phyloP scores from a whole-genome alignment of 2,888 invertebrate species.

The Tholera decimalis region DNA sequence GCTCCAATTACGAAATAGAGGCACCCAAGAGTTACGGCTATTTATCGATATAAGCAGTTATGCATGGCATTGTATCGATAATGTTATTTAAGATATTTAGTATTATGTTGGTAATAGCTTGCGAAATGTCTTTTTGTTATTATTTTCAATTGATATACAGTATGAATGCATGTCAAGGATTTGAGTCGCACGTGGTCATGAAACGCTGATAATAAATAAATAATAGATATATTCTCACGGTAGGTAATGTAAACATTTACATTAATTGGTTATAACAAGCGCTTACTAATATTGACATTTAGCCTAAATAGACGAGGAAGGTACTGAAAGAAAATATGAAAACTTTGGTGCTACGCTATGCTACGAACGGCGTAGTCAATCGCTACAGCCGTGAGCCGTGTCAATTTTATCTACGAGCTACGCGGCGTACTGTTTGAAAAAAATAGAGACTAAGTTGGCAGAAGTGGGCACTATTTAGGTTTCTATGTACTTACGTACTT shows the following conservation, averaged over 20 bases:
- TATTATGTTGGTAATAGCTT: conserved; percentile 75
- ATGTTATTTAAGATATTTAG: conserved; percentile 63
- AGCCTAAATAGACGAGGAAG: too few relatives aligned
- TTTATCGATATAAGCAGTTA: conserved; percentile 69
- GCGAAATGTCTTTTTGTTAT: conserved; percentile 74
- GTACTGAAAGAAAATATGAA: too few relatives aligned
- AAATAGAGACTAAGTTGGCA: background rate
- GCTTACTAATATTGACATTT: background rate
- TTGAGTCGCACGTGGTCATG: conserved; percentile 57
- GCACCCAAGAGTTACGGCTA: conserved; percentile 69
- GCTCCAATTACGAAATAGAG: conserved; percentile 78
- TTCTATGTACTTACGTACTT: background rate
- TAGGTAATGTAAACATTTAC: conserved; percentile 33
- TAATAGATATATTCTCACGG: conserved; percentile 35
- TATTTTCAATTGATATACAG: conserved; percentile 63
- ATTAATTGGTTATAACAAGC: conserved; percentile 5
- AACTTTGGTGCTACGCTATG: conserved; percentile 17
- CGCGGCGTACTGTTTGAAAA: background rate
- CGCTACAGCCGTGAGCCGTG: conserved; percentile 34
- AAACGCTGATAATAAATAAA: conserved; percentile 44
- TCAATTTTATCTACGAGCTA: conserved; percentile 14
- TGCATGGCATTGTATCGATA: conserved; percentile 37
- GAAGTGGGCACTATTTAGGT: background rate
- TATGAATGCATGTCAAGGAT: conserved; percentile 83
- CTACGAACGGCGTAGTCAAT: conserved; percentile 19